Conservation (phyloP, 2,797 vertebrate species). For the Coregonus ussuriensis region DNA sequence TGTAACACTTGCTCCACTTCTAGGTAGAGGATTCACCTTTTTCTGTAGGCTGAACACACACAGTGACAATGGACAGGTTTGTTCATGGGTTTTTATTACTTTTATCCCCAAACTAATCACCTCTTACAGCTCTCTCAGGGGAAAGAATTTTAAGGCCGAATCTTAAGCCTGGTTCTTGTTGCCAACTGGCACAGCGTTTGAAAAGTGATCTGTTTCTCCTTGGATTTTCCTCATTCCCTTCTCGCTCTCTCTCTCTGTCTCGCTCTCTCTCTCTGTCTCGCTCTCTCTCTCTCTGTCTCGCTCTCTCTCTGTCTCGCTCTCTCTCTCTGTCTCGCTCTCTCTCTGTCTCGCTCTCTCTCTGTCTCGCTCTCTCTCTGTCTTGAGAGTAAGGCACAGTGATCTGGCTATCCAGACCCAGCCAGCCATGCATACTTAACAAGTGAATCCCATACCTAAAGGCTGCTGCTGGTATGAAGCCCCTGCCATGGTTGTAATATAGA, state of each 20-base stretch:
- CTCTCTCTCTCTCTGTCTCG: too few species aligned
- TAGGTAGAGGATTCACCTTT: neutral
- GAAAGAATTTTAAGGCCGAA: neutral
- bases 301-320: too few species aligned
- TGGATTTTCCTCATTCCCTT: neutral
- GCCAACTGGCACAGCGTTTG: neutral
- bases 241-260: too few species aligned
- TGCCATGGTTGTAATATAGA: neutral
- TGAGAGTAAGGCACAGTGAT: neutral
- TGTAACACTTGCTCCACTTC: neutral
- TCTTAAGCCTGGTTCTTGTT: neutral
- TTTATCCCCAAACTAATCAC: neutral
- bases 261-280: too few species aligned
- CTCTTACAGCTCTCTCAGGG: neutral
- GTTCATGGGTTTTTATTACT: neutral
- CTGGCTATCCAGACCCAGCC: neutral
- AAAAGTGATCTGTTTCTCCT: neutral
- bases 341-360: too few species aligned
- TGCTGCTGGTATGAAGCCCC: neutral
- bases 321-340: too few species aligned
- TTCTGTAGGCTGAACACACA: slow-evolving; percentile 1
- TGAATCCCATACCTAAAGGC: neutral
- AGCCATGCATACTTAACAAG: neutral
- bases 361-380: neutral
- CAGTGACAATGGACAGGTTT: neutral